Evolutionary conservation across 30 jellyfish, hydroid and myxozoan species (phyloP), one percentile per base, ranked within the genome.

Genomic region (Cassiopea xamachana): DNA sequence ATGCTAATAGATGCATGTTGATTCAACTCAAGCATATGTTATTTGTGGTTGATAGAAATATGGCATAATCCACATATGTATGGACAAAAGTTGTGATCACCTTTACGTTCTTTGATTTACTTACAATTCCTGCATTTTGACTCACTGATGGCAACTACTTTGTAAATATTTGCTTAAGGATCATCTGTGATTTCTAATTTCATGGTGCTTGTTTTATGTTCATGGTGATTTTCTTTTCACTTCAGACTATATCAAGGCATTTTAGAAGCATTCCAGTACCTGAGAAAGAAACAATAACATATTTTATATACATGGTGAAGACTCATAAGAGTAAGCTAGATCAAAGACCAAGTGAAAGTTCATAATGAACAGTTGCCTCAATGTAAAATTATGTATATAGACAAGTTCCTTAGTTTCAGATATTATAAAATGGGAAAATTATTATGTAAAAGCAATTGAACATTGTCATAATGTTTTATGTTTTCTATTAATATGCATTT

Each of bases 301-400:
- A 89, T 73, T 95, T 95, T 71, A 91, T 95, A 43, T 95, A 95
- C 93, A 95, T 95, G 99, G 98, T 95, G 51, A 95, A 95, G 74
- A 95, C 99, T 12, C 98, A 91, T 75, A 95, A 92, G 80, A 95
- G 99, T 85, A 95, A 95, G 71, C 86, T 95, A 79, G 99, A 95
- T 70, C 99, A 95, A 62, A 91, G 98, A 70, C 98, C 98, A 71
- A 82, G 92, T 39, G 98, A 94, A 16, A 71, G 90, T 62, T 69
- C 79, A 39, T 88, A 76, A 79, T 14, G 27, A 69, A 12, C 7
- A 45, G 80, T 5, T 46, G 47, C 43, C 69, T 46, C n/a, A 77
- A 48, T 72, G 90, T 81, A 81, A 79, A 80, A 68, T 68, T 51
- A 9, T 86, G 88, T 73, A 72, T 7, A 74, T 83, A 83, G 88